A percentile compares a stretch with the other conserved stretches of the same genome.
Evolutionary conservation across 1,140 invertebrate genomes (phyloP).

Genomic region (Caenorhabditis briggsae): DNA sequence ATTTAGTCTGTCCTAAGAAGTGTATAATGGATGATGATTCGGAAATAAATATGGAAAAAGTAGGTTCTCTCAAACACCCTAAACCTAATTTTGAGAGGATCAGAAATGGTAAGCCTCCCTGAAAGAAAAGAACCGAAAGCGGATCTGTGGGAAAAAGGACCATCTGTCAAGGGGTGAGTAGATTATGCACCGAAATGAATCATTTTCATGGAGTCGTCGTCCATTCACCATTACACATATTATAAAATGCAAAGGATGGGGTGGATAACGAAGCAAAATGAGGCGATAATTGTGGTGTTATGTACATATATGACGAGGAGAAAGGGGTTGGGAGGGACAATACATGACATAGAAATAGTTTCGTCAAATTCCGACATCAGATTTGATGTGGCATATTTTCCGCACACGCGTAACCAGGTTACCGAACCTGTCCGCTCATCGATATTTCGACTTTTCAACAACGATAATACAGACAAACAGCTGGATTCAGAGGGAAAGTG

Average conservation of each 20-base stretch:
- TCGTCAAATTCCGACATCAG: constrained; percentile 46
- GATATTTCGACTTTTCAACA: neutral
- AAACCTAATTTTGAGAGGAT: neutral
- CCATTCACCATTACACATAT: neutral
- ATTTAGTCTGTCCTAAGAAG: neutral
- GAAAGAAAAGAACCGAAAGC: neutral
- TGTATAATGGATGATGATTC: constrained; percentile 9
- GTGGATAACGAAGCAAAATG: constrained; percentile 34
- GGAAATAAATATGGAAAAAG: neutral
- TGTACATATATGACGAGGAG: constrained; percentile 9
- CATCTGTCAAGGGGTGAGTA: constrained; percentile 36
- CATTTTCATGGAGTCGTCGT: constrained; percentile 40
- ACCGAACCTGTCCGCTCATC: constrained; percentile 33
- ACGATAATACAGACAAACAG: constrained; percentile 32
- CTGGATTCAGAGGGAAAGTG: neutral
- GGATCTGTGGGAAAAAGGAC: constrained; percentile 49
- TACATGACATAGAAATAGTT: neutral
- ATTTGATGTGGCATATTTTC: constrained; percentile 27
- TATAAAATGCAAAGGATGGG: constrained; percentile 20
- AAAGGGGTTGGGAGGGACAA: neutral
- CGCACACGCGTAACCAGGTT: constrained; percentile 33
- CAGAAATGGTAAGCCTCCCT: constrained; percentile 13
- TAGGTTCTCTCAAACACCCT: neutral
- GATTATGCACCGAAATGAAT: constrained; percentile 52
- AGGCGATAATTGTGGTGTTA: constrained; percentile 54